Base-by-base conservation (phyloP, 2,888 invertebrate species). In the Meta bourneti region DNA sequence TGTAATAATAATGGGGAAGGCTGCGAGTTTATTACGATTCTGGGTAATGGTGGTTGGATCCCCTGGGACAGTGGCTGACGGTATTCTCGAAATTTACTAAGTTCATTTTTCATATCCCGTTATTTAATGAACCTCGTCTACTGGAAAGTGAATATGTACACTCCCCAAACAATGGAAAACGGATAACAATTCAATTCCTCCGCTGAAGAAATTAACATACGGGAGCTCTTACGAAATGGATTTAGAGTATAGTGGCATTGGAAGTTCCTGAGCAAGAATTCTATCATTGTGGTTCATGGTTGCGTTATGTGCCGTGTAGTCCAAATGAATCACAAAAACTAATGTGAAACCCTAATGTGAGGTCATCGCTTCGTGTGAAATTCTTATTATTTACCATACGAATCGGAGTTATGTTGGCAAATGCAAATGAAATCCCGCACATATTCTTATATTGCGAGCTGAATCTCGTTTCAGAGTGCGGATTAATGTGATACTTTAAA, bases 11-110 rank as follows among this genome's bases (percentile, higher is more conserved):
- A 88, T 81, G 81, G 81, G 71, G 88, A 71, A 72, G 80, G 81
- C 77, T 83, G 89, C 52, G 69, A 89, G 89, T 89, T 89, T 78
- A 89, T 89, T 89, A 89, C 89, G 75, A 89, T 82, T 89, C 77
- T 34, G 69, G 75, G 78, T 89, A 89, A 83, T 89, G 89, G 89
- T 78, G 72, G 70, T 78, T 34, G 52, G 16, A n/a, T 79, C 89
- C 70, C 82, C 7, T 7, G 89, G 75, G 74, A 51, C 82, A 51
- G 13, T 48, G 34, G 48, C 69, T 72, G 74, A 75, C 52, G 54
- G 74, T 88, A 72, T 34, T 51, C 51, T n/a, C 54, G 70, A 82
- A 89, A 89, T 82, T 89, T 89, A 89, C 82, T 52, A 81, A 82
- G 81, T 82, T 54, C 82, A 81, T 89, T 89, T 87, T 87, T 87